Base-by-base conservation (phyloP, 2,797 vertebrate species). In the Lepilemur ruficaudatus region DNA sequence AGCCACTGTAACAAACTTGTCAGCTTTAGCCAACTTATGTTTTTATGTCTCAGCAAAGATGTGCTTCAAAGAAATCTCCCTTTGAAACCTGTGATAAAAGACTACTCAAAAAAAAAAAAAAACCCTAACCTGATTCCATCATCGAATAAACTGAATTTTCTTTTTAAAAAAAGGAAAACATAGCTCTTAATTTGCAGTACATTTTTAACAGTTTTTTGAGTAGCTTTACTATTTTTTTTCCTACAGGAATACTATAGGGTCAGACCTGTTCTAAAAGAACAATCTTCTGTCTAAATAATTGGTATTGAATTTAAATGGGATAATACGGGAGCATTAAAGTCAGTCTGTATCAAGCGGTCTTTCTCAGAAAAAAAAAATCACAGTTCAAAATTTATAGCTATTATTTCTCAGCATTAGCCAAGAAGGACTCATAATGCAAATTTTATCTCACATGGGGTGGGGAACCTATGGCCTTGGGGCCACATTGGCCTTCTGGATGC, bases 71-170 rank as follows among this genome's bases (percentile, higher is more conserved):
- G 70, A 92, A 92, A 92, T 92, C 52, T 94, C 30, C 50, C 78
- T 98, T 96, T 97, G 91, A 98, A 97, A 93, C 25, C 59, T 89
- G 41, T 75, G 86, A 95, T 96, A 96, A 98, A 98, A 97, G 75
- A 95, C 61, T 70, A 92, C n/a, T 83, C 80, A 94, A 92, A 96
- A 75, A 15, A 32, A 63, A 61, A 61, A 12, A 10, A 61, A 61
- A 32, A 63, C 59, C n/a, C n/a, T 41, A 97, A 95, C 94, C 69
- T 35, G 65, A 97, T 94, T 95, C 65, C 67, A 93, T 88, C 80
- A 94, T 93, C 89, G 97, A 96, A 94, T 86, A 91, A 95, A 72
- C 50, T 93, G 20, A 48, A 80, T 88, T 94, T 95, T 89, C 52
- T n/a, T 85, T 72, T 75, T 38, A 28, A 88, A 87, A 93, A 81